These are phyloP conservation scores for Dendrocincla fuliginosa DNA, from an alignment of 2,797 vertebrate species.

Conservation along the genomic window DNA sequence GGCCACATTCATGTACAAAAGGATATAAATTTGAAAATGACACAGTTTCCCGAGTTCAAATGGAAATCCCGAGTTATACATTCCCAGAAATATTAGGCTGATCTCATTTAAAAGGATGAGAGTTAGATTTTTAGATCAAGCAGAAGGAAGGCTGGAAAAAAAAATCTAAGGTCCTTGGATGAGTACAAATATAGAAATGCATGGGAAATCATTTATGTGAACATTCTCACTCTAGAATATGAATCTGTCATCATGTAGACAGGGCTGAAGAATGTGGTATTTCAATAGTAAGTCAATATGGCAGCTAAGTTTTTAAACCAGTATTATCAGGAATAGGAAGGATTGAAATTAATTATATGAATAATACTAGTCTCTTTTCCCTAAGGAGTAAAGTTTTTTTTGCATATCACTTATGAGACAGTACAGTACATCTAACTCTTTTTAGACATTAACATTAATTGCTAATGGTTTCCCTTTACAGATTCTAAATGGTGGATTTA, in stretches of 20 bases:
- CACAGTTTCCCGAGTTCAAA: not conserved
- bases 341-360: constrained; percentile 32
- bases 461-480: constrained; percentile 60
- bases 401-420: constrained; percentile 24
- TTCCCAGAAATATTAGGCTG: not conserved
- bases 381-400: constrained; percentile 6
- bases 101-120: not conserved
- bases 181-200: not conserved
- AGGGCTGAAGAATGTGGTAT: not conserved
- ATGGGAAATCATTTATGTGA: not conserved
- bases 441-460: constrained; percentile 62
- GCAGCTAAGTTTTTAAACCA: not conserved
- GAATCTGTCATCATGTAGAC: not conserved
- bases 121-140: not conserved
- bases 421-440: not conserved
- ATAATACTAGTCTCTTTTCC: not conserved
- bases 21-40: not conserved
- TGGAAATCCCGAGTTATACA: too few species aligned
- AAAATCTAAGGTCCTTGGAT: not conserved
- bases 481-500: constrained; percentile 62
- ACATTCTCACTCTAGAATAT: not conserved
- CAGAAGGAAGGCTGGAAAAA: not conserved
- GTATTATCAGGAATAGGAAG: not conserved
- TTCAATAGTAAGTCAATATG: not conserved
- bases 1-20: not conserved